These are phyloP conservation scores for Ailurus styani DNA, from an alignment of 2,113 vertebrate species.

Conservation along the genomic window DNA sequence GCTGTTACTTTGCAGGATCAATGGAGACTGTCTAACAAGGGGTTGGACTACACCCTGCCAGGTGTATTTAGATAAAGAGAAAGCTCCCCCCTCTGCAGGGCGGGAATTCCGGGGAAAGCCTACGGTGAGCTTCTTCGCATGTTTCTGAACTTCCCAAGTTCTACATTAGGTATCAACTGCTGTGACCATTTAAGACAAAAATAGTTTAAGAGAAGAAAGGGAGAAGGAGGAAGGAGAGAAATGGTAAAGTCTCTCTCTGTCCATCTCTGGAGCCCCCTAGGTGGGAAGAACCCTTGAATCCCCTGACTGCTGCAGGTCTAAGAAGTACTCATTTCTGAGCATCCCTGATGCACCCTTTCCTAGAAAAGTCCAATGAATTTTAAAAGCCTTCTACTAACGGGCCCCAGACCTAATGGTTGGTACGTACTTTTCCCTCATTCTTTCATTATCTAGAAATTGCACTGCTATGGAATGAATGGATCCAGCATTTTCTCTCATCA, in stretches of 20 bases:
- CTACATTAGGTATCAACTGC: background rate
- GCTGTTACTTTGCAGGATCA: background rate
- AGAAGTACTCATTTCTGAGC: background rate
- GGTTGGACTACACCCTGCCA: slow-evolving; percentile 51
- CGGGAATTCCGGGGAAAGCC: background rate
- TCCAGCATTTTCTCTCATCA: background rate
- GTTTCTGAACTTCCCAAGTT: background rate
- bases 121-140: slow-evolving; percentile 7
- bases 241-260: background rate
- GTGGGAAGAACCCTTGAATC: background rate
- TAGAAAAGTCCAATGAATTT: background rate
- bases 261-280: background rate
- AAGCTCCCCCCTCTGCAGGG: background rate
- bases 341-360: background rate
- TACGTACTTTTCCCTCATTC: background rate
- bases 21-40: background rate
- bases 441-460: background rate
- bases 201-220: background rate
- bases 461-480: background rate
- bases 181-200: background rate
- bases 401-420: background rate
- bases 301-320: background rate
- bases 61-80: slow-evolving; percentile 55
- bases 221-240: background rate
- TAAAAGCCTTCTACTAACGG: background rate